These are phyloP conservation scores for Calameuta pallipes DNA, from an alignment of 2,888 invertebrate genomes.

Conservation along the genomic window DNA sequence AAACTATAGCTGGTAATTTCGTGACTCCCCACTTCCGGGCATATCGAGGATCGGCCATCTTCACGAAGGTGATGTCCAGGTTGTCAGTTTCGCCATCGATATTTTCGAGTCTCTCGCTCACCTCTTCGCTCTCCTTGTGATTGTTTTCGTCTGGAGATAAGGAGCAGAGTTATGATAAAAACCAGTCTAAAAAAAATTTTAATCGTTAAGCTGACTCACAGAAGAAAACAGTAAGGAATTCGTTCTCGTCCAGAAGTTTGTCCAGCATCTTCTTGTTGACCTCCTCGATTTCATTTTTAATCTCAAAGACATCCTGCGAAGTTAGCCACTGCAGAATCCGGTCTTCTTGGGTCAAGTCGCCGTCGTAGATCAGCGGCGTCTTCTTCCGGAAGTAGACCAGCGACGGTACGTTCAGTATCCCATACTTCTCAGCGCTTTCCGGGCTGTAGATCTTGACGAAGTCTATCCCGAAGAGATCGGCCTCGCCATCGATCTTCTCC, in stretches of 20 bases:
- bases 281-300: constrained; percentile 96
- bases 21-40: constrained; percentile 95
- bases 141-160: constrained; percentile 79
- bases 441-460: constrained; percentile 91
- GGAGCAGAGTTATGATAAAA: constrained; percentile 12
- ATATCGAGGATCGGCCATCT: constrained; percentile 91
- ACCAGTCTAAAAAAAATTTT: constrained; percentile 7
- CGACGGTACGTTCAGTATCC: constrained; percentile 85
- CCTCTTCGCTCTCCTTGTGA: constrained; percentile 82
- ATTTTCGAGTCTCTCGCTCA: constrained; percentile 87
- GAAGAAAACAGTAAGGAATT: constrained; percentile 94
- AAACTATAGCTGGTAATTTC: constrained; percentile 90
- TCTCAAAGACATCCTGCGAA: constrained; percentile 93
- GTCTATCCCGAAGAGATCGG: constrained; percentile 92
- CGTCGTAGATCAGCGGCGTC: constrained; percentile 88
- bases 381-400: constrained; percentile 88
- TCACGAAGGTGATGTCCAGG: constrained; percentile 93
- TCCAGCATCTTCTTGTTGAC: constrained; percentile 97
- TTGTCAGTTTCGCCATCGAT: constrained; percentile 96
- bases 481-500: constrained; percentile 95
- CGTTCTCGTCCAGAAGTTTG: constrained; percentile 93
- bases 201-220: constrained; percentile 75
- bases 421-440: constrained; percentile 84
- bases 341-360: constrained; percentile 88
- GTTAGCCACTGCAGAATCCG: constrained; percentile 90